These are phyloP conservation scores for Zapornia atra DNA, from an alignment of 2,113 vertebrate genomes.

Conservation along the genomic window DNA sequence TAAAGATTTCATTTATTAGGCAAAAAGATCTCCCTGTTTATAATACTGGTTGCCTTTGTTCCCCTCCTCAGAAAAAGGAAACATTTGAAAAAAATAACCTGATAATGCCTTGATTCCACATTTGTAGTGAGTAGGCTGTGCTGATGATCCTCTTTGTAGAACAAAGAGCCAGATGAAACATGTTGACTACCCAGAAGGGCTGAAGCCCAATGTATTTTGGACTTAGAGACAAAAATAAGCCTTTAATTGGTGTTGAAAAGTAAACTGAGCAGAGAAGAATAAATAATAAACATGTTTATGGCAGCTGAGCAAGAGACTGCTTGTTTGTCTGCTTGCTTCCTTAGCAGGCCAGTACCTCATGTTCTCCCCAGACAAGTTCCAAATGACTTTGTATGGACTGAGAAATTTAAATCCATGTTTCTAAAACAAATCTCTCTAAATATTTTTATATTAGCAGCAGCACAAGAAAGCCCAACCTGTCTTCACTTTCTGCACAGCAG, in stretches of 20 bases:
- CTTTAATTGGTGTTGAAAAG: slow-evolving; percentile 53
- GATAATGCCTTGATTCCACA: background rate
- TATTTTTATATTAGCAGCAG: slow-evolving; percentile 7
- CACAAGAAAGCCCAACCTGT: background rate
- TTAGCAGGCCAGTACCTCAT: background rate
- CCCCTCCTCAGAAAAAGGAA: background rate
- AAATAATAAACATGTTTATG: slow-evolving; percentile 57
- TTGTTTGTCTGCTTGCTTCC: background rate
- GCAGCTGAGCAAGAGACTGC: slow-evolving; percentile 13
- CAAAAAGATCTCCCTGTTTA: background rate
- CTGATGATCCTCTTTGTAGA: background rate
- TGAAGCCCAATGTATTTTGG: slow-evolving; percentile 28
- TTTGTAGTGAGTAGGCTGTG: background rate
- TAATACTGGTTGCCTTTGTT: background rate
- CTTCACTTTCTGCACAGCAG: background rate
- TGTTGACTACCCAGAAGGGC: background rate
- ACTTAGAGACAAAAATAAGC: background rate
- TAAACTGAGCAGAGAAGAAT: slow-evolving; percentile 28
- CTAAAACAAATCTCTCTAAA: slow-evolving; percentile 45
- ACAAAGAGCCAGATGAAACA: background rate
- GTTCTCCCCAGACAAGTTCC: background rate
- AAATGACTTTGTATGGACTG: slow-evolving; percentile 1
- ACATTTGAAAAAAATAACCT: background rate
- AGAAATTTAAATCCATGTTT: background rate
- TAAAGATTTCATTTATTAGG: background rate